Conservation (phyloP, 2,888 invertebrate species). For the Lomographa bimaculata region DNA sequence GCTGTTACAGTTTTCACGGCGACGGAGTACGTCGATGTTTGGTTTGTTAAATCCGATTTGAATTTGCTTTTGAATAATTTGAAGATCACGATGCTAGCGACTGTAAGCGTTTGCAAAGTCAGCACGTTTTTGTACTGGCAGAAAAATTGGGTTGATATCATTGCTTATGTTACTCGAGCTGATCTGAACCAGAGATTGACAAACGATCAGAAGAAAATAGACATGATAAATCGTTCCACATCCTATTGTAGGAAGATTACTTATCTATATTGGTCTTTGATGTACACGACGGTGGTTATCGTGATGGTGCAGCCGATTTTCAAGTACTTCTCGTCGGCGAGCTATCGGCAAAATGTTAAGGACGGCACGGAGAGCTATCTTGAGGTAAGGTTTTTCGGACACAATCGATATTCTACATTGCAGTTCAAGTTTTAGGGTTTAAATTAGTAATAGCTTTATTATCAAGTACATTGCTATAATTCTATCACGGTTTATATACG, state of each 20-base stretch:
- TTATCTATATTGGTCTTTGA: conserved; percentile 60
- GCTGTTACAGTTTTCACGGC: conserved; percentile 57
- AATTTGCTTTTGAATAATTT: conserved; percentile 62
- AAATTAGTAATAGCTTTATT: too few species aligned
- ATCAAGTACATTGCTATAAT: too few species aligned
- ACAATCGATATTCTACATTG: too few species aligned
- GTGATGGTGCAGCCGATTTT: conserved; percentile 59
- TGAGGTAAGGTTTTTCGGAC: too few species aligned
- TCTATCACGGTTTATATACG: too few species aligned
- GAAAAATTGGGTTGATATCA: conserved; percentile 56
- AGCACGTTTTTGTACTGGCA: conserved; percentile 61
- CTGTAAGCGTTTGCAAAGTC: conserved; percentile 63
- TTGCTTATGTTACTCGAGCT: conserved; percentile 60
- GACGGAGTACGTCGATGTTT: conserved; percentile 66
- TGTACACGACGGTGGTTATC: conserved; percentile 63
- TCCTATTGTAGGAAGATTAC: conserved; percentile 66
- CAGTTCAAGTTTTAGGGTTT: too few species aligned
- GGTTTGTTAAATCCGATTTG: conserved; percentile 63
- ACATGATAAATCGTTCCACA: conserved; percentile 50
- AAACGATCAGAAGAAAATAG: conserved; percentile 37
- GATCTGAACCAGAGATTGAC: conserved; percentile 54
- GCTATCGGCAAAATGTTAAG: conserved; percentile 51
- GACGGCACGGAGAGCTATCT: conserved; percentile 58
- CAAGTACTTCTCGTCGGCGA: conserved; percentile 50
- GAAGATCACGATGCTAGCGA: conserved; percentile 68